A percentile compares a stretch with the other conserved stretches of the same genome.
These are phyloP conservation scores for Ellobium chinense DNA, from an alignment of 2,888 invertebrate species.

Conservation along the genomic window DNA sequence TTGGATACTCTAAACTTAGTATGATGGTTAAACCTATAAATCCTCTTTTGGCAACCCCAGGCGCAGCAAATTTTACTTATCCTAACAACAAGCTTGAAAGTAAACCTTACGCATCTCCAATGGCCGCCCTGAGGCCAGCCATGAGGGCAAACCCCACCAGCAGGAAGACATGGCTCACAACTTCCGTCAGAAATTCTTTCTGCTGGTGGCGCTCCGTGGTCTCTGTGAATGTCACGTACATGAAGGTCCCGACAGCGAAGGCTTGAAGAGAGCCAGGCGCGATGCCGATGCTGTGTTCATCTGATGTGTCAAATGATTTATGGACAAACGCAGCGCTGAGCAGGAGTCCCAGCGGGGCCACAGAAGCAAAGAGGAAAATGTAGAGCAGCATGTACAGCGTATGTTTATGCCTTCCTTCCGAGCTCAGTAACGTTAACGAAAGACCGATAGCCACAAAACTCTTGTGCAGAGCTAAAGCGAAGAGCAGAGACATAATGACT, in stretches of 20 bases:
- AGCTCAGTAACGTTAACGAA: constrained; percentile 79
- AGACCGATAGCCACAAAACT: constrained; percentile 81
- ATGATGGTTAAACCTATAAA: too few species aligned
- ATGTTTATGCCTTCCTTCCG: constrained; percentile 15
- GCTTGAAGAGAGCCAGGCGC: constrained; percentile 83
- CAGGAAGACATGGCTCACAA: constrained; percentile 20
- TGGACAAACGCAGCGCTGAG: constrained; percentile 53
- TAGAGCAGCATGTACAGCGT: constrained; percentile 15
- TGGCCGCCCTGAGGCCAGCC: constrained; percentile 14
- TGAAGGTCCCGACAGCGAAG: constrained; percentile 92
- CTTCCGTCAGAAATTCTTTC: not conserved
- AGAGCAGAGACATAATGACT: constrained; percentile 68
- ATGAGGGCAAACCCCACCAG: constrained; percentile 24
- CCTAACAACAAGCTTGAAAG: too few species aligned
- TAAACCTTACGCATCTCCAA: constrained; percentile 5
- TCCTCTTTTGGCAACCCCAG: too few species aligned
- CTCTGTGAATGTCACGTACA: constrained; percentile 97
- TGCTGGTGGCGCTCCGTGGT: constrained; percentile 69
- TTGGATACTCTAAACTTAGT: too few species aligned
- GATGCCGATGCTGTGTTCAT: not conserved
- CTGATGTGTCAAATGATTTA: constrained; percentile 43
- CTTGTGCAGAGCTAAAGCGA: constrained; percentile 82
- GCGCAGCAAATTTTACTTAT: too few species aligned
- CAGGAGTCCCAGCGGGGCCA: constrained; percentile 54
- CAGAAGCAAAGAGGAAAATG: constrained; percentile 51